Evolutionary conservation across 2,888 invertebrate species (phyloP), one percentile per base, ranked within the genome.

Genomic region (Calameuta pallipes): DNA sequence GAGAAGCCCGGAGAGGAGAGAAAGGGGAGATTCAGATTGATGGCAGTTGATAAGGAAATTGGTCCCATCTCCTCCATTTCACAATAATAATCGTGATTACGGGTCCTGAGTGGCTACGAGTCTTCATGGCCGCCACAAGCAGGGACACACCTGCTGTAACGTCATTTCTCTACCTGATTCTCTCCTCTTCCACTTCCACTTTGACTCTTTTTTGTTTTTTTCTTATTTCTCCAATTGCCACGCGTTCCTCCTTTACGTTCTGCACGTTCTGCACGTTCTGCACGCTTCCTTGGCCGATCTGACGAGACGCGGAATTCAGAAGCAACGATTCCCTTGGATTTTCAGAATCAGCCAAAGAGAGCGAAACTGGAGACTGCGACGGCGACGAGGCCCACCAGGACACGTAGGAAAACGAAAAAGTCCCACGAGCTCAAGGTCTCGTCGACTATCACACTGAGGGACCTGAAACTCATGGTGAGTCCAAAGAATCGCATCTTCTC

Each of bases 391-490:
- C 88, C 89, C 0, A 88, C 89, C 76, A 88, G 90, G 76, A 86
- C 88, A 69, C 86, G 90, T 77, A 87, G 90, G 84, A 90, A 90
- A 88, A 79, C 88, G 74, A 89, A 90, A 80, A 90, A 90, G 56
- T 89, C 89, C 36, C 89, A 90, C 80, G 89, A 90, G 78, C 84
- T 90, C 35, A 90, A 89, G 81, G 90, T 90, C 41, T 90, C 90
- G 23, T 90, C 90, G 13, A 88, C 87, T 75, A 90, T 88, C 78
- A 90, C 90, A 15, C 79, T 90, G 68, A 90, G 88, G 79, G 90
- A 90, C 75, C 85, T 90, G 33, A 90, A 90, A 85, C 86, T 90
- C 56, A 88, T 90, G 90, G 90, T 90, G 79, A 87, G 87, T 84
- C 36, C 76, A 56, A 56, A 56, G 56, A 56, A 9, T 56, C 6